These are phyloP conservation scores for Rhopalosiphum maidis DNA, from an alignment of 1,140 invertebrate species.

Conservation along the genomic window DNA sequence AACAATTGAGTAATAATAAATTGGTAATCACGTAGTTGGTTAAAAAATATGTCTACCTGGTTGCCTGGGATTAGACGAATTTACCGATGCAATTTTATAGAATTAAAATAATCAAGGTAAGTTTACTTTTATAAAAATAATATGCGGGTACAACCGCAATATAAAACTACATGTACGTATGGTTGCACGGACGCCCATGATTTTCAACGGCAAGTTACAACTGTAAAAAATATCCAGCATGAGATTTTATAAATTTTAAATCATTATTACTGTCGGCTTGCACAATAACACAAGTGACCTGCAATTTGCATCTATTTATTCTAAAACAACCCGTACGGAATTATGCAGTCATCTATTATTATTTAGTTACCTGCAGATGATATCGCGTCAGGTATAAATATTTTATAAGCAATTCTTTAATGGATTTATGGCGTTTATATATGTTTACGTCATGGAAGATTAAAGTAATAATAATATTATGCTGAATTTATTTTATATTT, in stretches of 20 bases:
- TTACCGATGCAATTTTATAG: too few species aligned
- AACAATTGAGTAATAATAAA: too few species aligned
- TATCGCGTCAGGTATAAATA: neutral
- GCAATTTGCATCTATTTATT: neutral
- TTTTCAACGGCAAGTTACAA: neutral
- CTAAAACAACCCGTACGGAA: neutral
- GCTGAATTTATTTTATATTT: neutral
- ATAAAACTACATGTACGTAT: neutral
- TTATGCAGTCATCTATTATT: neutral
- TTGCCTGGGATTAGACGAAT: too few species aligned
- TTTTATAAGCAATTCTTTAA: constrained; percentile 13
- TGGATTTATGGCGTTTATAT: neutral
- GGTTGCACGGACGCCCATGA: neutral
- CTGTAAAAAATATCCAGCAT: neutral
- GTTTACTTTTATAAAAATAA: neutral
- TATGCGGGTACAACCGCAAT: neutral
- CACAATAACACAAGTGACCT: neutral
- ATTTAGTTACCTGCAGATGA: neutral
- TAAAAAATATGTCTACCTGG: too few species aligned
- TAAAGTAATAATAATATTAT: neutral
- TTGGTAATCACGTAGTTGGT: too few species aligned
- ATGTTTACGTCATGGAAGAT: neutral
- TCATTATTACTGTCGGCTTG: neutral
- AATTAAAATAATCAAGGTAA: too few species aligned
- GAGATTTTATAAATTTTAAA: neutral